These are phyloP conservation scores for Dipus sagitta DNA, from an alignment of 2,797 vertebrate genomes.

Conservation along the genomic window DNA sequence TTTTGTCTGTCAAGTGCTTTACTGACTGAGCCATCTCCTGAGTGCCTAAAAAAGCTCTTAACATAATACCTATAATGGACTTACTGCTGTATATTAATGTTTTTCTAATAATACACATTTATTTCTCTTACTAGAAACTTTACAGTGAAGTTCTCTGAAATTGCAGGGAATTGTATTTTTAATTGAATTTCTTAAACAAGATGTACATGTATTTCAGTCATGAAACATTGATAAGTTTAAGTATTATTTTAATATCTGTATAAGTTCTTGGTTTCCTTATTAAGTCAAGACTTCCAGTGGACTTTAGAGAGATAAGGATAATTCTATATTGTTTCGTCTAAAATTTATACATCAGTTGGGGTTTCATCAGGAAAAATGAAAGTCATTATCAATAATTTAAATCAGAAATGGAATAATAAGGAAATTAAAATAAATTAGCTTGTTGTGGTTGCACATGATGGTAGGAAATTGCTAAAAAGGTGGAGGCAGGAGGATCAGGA, in stretches of 20 bases:
- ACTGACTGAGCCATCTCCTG: no score
- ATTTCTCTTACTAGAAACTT: neutral
- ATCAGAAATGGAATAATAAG: neutral
- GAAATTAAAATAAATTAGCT: no score
- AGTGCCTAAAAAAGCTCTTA: no score
- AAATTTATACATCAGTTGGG: neutral
- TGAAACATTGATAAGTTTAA: constrained; percentile 7
- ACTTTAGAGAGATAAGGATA: neutral
- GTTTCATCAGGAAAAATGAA: neutral
- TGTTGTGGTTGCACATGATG: no score
- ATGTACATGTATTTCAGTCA: neutral
- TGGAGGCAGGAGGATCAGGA: no score
- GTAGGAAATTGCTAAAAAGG: no score
- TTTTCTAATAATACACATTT: neutral
- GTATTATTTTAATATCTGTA: neutral
- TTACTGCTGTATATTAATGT: neutral
- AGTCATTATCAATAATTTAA: neutral
- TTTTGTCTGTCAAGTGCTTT: no score
- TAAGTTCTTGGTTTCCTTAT: neutral
- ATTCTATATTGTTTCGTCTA: neutral
- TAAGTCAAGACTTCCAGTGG: neutral
- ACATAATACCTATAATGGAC: no score
- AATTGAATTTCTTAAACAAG: neutral
- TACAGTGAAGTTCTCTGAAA: neutral
- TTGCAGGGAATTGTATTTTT: neutral